Conservation (phyloP, 2,113 vertebrate genomes). For the Columbina picui region DNA sequence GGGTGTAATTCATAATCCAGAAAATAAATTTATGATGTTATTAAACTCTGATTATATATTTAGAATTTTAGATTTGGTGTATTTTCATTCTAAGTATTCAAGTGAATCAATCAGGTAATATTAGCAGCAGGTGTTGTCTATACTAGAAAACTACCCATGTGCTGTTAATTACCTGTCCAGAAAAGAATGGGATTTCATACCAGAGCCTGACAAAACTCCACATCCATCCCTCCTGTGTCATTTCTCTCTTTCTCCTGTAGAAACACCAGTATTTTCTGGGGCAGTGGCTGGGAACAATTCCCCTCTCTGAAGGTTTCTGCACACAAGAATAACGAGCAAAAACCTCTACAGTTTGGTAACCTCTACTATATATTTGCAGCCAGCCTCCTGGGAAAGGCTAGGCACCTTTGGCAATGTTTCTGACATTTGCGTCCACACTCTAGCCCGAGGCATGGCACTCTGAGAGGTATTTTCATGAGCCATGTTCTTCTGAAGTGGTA, state of each 20-base stretch:
- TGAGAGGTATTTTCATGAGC: slow-evolving; percentile 20
- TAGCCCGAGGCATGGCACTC: background rate
- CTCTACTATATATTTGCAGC: slow-evolving; percentile 32
- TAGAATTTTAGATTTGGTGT: slow-evolving; percentile 73
- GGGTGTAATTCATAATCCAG: slow-evolving; percentile 53
- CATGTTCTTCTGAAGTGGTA: slow-evolving; percentile 19
- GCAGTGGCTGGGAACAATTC: slow-evolving; percentile 11
- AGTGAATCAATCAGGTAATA: slow-evolving; percentile 54
- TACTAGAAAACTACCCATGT: slow-evolving; percentile 34
- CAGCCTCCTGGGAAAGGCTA: slow-evolving; percentile 26
- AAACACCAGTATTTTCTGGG: slow-evolving; percentile 28
- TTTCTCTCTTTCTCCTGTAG: slow-evolving; percentile 30
- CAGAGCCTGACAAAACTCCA: slow-evolving; percentile 29
- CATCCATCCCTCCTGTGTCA: background rate
- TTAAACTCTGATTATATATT: slow-evolving; percentile 71
- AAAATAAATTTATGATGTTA: slow-evolving; percentile 62
- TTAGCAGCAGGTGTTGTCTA: slow-evolving; percentile 60
- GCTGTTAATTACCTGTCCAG: slow-evolving; percentile 55
- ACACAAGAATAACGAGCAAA: slow-evolving; percentile 12
- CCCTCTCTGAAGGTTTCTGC: slow-evolving; percentile 29
- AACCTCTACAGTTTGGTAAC: slow-evolving; percentile 25
- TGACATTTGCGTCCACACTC: background rate
- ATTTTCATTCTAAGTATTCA: slow-evolving; percentile 68
- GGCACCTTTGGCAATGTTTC: slow-evolving; percentile 25
- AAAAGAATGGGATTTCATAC: slow-evolving; percentile 41